Percentiles rank a stretch among this genome's conserved stretches.
These are phyloP conservation scores for Aplochiton taeniatus DNA, from an alignment of 2,797 vertebrate species.

Conservation along the genomic window DNA sequence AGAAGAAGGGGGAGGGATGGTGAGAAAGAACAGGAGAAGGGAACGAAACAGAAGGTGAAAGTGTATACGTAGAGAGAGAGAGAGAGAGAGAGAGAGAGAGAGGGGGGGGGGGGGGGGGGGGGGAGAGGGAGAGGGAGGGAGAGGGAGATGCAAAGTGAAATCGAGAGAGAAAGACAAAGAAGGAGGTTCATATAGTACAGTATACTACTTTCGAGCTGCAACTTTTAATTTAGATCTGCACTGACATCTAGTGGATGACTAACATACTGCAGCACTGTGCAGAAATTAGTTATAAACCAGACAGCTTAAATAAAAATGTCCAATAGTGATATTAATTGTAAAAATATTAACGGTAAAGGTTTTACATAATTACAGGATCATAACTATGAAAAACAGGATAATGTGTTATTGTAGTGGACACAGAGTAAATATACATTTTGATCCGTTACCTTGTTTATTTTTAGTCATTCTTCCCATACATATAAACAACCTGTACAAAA, in stretches of 20 bases:
- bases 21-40: background rate
- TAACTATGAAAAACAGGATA: too few relatives aligned
- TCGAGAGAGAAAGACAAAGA: background rate
- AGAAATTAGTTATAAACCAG: background rate
- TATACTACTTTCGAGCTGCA: slow-evolving; percentile 50
- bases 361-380: too few relatives aligned
- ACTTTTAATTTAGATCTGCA: slow-evolving; percentile 55
- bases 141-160: background rate
- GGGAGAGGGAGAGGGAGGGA: background rate
- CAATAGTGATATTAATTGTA: background rate
- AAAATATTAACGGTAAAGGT: background rate
- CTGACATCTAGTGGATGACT: slow-evolving; percentile 65
- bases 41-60: background rate
- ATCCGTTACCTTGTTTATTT: slow-evolving; percentile 77
- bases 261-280: too few relatives aligned
- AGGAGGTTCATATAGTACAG: slow-evolving; percentile 33
- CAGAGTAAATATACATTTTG: slow-evolving; percentile 43
- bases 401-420: background rate
- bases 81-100: background rate
- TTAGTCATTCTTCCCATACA: slow-evolving; percentile 83
- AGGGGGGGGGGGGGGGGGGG: background rate
- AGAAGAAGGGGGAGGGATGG: background rate
- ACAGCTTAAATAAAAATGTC: background rate
- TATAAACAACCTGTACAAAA: slow-evolving; percentile 92
- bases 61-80: background rate